Evolutionary conservation across 2,888 invertebrate genomes (phyloP), one percentile per base, ranked within the genome.

Genomic region (Neoaliturus tenellus): DNA sequence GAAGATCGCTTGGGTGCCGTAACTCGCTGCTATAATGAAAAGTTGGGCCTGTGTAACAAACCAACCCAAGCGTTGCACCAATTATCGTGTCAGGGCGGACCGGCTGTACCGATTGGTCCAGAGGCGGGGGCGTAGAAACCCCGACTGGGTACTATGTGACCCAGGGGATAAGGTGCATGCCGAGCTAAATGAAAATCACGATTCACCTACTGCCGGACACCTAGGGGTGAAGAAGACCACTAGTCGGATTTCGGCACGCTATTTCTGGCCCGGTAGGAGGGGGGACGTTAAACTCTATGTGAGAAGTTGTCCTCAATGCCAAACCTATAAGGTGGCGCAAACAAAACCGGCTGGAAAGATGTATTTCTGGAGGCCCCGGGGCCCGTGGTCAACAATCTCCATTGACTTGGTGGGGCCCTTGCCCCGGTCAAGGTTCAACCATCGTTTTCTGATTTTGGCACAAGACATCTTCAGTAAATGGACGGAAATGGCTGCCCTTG

Each of bases 341-440:
- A 20, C 0, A 8, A 39, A 33, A 35, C 67, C 81, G 0, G 62
- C 39, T 17, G 81, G 81, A 17, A 23, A 55, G 33, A 80, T 51
- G 80, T n/a, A 51, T 14, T 48, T 28, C 14, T 31, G 28, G n/a
- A 51, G 12, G 10, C 80, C 80, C 20, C 14, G 14, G 12, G 62
- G 81, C n/a, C 81, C 81, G 0, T 81, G 81, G 81, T 39, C 31
- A 23, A 39, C 4, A 0, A 41, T 86, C 51, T 80, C 84, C 5
- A 41, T 83, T 0, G 89, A 90, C 71, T 39, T 89, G 0, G 83
- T 89, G 14, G 89, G 88, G 0, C 89, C 89, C 0, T 85, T 89
- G 17, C 10, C 88, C 88, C 0, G 62, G 87, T 0, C 3, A 10
- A 3, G 23, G 14, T 10, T 4, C 6, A 14, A 14, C 10, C 25